Conservation (phyloP, 2,113 vertebrate species). For the Oxyura jamaicensis region DNA sequence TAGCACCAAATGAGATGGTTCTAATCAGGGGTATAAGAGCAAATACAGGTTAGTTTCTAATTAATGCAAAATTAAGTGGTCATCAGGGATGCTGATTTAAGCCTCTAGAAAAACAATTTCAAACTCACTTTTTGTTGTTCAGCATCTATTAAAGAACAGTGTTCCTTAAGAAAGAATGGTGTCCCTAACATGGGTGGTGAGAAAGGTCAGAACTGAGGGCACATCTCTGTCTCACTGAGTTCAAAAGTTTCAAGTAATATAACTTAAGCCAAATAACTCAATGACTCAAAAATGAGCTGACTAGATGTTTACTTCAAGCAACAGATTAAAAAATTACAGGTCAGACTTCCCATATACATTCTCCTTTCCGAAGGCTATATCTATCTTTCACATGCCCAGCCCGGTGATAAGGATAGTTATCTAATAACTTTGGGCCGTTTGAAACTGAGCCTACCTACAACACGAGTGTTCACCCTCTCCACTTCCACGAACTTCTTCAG, state of each 20-base stretch:
- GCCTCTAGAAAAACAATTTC: background rate
- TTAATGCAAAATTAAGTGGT: conserved; percentile 18
- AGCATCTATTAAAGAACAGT: background rate
- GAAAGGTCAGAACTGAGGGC: background rate
- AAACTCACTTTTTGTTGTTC: background rate
- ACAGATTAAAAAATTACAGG: background rate
- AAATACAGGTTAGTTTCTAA: conserved; percentile 23
- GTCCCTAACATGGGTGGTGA: background rate
- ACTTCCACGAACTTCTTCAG: background rate
- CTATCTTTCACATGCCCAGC: background rate
- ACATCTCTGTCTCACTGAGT: background rate
- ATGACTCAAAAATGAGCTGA: background rate
- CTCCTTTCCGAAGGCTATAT: background rate
- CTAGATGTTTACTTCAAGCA: accelerated
- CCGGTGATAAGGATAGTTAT: background rate
- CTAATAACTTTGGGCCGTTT: background rate
- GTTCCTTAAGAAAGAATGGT: background rate
- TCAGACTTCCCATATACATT: background rate
- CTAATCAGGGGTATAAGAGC: background rate
- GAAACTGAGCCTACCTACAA: background rate
- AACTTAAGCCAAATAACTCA: background rate
- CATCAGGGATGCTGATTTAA: background rate
- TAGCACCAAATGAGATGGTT: background rate
- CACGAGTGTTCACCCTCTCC: background rate
- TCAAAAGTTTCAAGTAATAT: background rate